Base-by-base conservation (phyloP, 1,140 invertebrate species). In the Lepidurus arcticus region DNA sequence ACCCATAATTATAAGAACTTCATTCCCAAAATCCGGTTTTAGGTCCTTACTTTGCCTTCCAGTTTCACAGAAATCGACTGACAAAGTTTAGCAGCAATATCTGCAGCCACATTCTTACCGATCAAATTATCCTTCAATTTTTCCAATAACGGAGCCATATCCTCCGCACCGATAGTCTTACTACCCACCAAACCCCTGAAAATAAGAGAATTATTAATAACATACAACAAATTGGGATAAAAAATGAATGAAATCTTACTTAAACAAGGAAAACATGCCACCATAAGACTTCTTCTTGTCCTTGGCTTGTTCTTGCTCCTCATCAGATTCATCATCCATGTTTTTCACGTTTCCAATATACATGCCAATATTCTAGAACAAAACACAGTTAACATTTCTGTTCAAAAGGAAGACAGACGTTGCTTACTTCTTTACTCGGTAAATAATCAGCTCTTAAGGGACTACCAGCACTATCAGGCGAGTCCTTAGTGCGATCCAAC, bases 91-190 rank as follows among this genome's bases (percentile, higher is more conserved):
- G 89, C 87, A 9, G 98, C 91, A 81, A 99, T 98, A 81, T 99
- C 98, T 0, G 95, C 86, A 43, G 98, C 98, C 2, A 99, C 98
- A 86, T 99, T 99, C 85, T 99, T 99, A 0, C 89, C 88, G 81
- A 99, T 98, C 42, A 99, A 88, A 86, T 98, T 97, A 85, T 99
- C 97, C 80, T 93, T 93, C 87, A 99, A 88, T 85, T 99, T 98
- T 74, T 98, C 96, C 79, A 99, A 85, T 47, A 91, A 92, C 0
- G 97, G 93, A 80, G 90, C 86, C 88, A 99, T 91, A 77, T 93
- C 90, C 21, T 90, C 88, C 7, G 87, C 85, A 0, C 89, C 89
- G 73, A 96, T 85, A n/a, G 88, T 89, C 83, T 95, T 95, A 1
- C 91, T 91, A 0, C 95, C 94, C 6, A 98, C 96, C 53, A 98